These are phyloP conservation scores for Morelia viridis DNA, from an alignment of 2,797 vertebrate genomes.

Conservation along the genomic window DNA sequence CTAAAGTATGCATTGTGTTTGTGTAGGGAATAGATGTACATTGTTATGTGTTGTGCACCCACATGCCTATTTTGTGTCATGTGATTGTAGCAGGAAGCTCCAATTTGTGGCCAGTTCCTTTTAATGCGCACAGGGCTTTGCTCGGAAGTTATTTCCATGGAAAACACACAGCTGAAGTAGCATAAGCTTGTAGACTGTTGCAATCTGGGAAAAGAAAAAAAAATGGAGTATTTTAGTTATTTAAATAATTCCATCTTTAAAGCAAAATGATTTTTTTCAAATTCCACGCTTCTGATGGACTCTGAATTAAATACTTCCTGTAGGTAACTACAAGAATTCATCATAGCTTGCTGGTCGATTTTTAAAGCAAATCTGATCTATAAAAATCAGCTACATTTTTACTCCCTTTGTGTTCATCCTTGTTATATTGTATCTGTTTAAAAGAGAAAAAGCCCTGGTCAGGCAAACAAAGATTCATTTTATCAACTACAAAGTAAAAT, in stretches of 20 bases:
- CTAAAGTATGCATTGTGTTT: not conserved
- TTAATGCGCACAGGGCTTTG: not conserved
- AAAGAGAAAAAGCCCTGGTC: not conserved
- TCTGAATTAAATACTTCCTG: constrained; percentile 1
- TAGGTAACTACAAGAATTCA: constrained; percentile 10
- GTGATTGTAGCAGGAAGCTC: not conserved
- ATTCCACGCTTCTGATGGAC: constrained; percentile 1
- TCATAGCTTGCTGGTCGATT: not conserved
- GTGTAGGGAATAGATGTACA: not conserved
- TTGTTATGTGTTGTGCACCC: not conserved
- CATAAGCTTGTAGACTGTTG: not conserved
- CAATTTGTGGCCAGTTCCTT: not conserved
- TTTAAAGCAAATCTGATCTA: not conserved
- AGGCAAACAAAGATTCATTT: constrained; percentile 9
- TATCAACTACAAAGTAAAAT: not conserved
- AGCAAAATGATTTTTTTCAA: not conserved
- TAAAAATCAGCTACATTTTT: not conserved
- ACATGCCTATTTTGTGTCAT: not conserved
- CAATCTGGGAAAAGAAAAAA: not conserved
- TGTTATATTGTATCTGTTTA: not conserved
- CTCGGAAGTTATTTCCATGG: not conserved
- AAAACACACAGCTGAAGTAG: not conserved
- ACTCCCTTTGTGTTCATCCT: not conserved
- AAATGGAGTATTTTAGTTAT: not conserved
- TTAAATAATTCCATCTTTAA: not conserved